phyloP scores from a whole-genome alignment of 2,113 vertebrate genomes.

The Pseudopodoces humilis region DNA sequence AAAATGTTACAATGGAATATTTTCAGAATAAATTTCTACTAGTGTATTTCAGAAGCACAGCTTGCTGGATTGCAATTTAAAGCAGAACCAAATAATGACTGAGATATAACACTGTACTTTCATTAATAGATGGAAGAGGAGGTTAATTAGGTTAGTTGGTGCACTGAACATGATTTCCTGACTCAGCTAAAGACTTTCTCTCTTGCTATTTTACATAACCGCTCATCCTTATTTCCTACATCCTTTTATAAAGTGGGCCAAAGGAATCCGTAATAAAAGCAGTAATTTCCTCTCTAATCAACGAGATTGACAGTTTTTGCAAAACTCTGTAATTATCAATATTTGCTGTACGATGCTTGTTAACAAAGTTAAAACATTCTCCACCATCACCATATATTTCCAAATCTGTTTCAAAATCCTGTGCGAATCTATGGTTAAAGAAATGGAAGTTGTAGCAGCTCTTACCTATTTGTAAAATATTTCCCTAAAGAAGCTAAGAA shows the following conservation, averaged over 20 bases:
- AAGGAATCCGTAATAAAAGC: not conserved
- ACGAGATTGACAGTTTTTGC: not conserved
- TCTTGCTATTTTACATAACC: not conserved
- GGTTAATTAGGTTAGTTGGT: not conserved
- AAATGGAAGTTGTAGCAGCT: not conserved
- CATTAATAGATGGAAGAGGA: not conserved
- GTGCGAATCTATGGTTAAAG: not conserved
- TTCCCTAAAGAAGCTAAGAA: not conserved
- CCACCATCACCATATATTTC: not conserved
- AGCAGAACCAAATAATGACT: not conserved
- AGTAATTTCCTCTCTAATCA: slow-evolving; percentile 7
- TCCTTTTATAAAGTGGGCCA: not conserved
- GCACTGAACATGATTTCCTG: not conserved
- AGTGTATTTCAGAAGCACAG: not conserved
- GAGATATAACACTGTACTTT: not conserved
- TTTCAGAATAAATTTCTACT: not conserved
- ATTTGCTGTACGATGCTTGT: not conserved
- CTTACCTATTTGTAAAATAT: not conserved
- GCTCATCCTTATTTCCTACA: not conserved
- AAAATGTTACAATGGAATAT: not conserved
- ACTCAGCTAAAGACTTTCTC: not conserved
- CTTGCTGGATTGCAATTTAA: not conserved
- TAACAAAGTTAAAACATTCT: not conserved
- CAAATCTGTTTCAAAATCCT: not conserved
- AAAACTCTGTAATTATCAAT: not conserved